phyloP scores from a whole-genome alignment of 1,140 invertebrate species.

The Lepidurus packardi region DNA sequence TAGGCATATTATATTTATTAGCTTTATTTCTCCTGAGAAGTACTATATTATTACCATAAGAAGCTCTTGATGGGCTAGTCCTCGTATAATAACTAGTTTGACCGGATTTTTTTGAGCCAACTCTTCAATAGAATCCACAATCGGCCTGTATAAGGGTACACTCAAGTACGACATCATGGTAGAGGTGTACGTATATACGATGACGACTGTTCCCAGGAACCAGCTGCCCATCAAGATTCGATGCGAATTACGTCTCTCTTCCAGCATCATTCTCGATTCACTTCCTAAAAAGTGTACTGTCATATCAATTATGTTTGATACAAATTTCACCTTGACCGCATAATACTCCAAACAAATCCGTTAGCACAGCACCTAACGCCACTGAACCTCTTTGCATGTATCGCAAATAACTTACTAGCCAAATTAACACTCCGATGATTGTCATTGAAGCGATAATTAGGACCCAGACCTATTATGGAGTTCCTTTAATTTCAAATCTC shows the following conservation, averaged over 20 bases:
- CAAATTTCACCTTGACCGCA: neutral
- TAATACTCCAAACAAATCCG: neutral
- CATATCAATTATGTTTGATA: neutral
- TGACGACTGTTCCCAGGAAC: constrained; percentile 20
- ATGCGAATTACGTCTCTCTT: neutral
- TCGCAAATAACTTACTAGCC: neutral
- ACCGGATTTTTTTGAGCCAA: neutral
- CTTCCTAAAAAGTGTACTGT: neutral
- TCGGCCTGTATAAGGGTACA: constrained; percentile 15
- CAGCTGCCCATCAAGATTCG: constrained; percentile 2
- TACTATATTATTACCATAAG: neutral
- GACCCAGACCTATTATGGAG: neutral
- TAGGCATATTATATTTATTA: neutral
- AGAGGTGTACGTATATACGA: constrained; percentile 14
- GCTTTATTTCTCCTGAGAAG: neutral
- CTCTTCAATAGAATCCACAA: constrained; percentile 24
- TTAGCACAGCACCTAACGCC: neutral
- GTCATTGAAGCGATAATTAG: neutral
- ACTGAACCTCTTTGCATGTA: neutral
- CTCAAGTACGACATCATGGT: constrained; percentile 25
- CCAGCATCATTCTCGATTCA: neutral
- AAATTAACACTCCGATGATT: neutral
- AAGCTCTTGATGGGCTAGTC: neutral
- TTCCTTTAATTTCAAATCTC: neutral
- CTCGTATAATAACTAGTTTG: neutral